A percentile compares a stretch with the other conserved stretches of the same genome.
Conservation (phyloP, 2,113 vertebrate species). For the Alexandromys fortis region DNA sequence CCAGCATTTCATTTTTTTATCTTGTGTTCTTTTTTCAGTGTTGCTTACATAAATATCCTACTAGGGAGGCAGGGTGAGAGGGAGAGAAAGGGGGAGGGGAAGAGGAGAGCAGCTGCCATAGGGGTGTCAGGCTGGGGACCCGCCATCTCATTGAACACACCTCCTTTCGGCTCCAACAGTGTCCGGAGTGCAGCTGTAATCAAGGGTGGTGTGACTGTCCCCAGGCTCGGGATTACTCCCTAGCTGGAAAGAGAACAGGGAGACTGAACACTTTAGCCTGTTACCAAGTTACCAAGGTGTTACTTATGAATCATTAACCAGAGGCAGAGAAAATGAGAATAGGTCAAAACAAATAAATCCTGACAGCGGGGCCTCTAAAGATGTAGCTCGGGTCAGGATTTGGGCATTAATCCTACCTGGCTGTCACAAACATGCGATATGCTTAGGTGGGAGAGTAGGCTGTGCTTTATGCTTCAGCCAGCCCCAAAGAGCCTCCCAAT, state of each 20-base stretch:
- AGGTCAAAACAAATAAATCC: slow-evolving; percentile 62
- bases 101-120: slow-evolving; percentile 71
- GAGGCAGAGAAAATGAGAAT: slow-evolving; percentile 11
- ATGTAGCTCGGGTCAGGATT: not conserved
- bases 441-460: not conserved
- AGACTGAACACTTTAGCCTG: slow-evolving; percentile 54
- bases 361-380: slow-evolving; percentile 1
- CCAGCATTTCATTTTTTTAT: slow-evolving; percentile 64
- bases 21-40: slow-evolving; percentile 69
- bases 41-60: slow-evolving; percentile 78
- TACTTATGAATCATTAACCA: slow-evolving; percentile 75
- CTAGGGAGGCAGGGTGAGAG: slow-evolving; percentile 12
- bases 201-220: slow-evolving; percentile 35
- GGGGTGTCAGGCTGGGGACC: slow-evolving; percentile 72
- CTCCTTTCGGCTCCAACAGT: slow-evolving; percentile 58
- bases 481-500: not conserved
- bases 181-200: slow-evolving; percentile 57
- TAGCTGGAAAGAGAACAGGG: slow-evolving; percentile 10
- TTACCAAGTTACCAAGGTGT: slow-evolving; percentile 71
- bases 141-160: slow-evolving; percentile 75
- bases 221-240: slow-evolving; percentile 31
- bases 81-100: not conserved
- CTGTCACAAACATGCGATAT: not conserved
- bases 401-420: slow-evolving; percentile 10
- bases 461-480: not conserved